Evolutionary conservation across 2,797 vertebrate genomes (phyloP).

Genomic region (Clarias platycephalus): DNA sequence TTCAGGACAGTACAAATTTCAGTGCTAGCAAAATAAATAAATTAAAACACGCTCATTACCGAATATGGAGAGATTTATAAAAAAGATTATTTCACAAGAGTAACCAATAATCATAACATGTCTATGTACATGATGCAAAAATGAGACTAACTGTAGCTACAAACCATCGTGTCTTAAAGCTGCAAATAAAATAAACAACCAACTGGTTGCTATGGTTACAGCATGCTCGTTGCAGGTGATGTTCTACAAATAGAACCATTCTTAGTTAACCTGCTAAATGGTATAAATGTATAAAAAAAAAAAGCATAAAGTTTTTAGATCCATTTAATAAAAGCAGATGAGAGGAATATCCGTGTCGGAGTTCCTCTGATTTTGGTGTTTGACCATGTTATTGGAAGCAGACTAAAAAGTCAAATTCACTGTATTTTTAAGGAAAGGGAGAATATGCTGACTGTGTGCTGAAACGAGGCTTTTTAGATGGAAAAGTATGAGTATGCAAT

Average conservation of each 20-base stretch:
- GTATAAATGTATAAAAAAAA: not conserved
- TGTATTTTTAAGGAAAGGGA: conserved; percentile 28
- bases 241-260: not conserved
- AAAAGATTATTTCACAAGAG: not conserved
- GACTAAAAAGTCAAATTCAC: conserved; percentile 47
- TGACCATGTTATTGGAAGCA: conserved; percentile 31
- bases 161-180: not conserved
- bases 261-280: not conserved
- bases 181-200: not conserved
- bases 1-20: not conserved
- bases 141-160: not conserved
- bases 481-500: not conserved
- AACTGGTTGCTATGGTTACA: not conserved
- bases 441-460: not conserved
- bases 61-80: not conserved
- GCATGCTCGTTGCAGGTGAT: not conserved
- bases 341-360: conserved; percentile 10
- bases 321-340: conserved; percentile 16
- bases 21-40: not conserved
- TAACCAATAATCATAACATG: not conserved
- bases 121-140: not conserved
- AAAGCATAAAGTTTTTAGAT: conserved; percentile 15
- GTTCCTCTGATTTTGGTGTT: conserved; percentile 23
- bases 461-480: not conserved
- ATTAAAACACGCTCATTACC: not conserved